These are phyloP conservation scores for Samia ricini DNA, from an alignment of 1,140 invertebrate genomes.

Conservation along the genomic window DNA sequence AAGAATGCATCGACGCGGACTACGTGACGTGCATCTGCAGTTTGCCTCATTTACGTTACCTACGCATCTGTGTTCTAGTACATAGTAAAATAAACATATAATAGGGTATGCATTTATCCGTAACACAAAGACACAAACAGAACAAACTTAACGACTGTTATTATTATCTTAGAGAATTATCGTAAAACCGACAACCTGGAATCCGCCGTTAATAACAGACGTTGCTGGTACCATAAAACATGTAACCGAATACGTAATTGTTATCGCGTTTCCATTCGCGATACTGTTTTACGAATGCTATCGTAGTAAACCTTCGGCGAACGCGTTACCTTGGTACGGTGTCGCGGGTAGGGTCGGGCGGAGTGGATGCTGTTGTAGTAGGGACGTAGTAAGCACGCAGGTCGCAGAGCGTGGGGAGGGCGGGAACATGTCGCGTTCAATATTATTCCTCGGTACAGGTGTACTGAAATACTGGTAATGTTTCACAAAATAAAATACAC, in stretches of 20 bases:
- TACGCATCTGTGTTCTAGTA: background rate
- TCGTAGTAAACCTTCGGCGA: constrained; percentile 3
- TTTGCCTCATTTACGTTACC: background rate
- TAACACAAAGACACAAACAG: background rate
- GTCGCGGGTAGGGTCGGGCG: constrained; percentile 29
- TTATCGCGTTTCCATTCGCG: background rate
- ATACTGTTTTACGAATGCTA: background rate
- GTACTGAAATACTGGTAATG: background rate
- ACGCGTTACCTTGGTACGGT: constrained; percentile 33
- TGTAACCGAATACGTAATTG: background rate
- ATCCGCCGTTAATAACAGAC: background rate
- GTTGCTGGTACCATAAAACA: background rate
- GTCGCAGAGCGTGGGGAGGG: constrained; percentile 16
- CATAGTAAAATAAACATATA: no score
- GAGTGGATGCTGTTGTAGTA: constrained; percentile 54
- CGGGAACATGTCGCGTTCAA: constrained; percentile 34
- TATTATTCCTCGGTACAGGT: constrained; percentile 31
- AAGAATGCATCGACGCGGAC: background rate
- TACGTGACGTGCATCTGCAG: constrained; percentile 7
- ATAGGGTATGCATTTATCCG: background rate
- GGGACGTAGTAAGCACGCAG: constrained; percentile 52
- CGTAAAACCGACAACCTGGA: background rate
- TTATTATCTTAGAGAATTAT: background rate
- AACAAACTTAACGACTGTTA: background rate
- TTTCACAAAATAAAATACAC: background rate